Conservation (phyloP, 2,888 invertebrate species). For the Oxycera nigricornis region DNA sequence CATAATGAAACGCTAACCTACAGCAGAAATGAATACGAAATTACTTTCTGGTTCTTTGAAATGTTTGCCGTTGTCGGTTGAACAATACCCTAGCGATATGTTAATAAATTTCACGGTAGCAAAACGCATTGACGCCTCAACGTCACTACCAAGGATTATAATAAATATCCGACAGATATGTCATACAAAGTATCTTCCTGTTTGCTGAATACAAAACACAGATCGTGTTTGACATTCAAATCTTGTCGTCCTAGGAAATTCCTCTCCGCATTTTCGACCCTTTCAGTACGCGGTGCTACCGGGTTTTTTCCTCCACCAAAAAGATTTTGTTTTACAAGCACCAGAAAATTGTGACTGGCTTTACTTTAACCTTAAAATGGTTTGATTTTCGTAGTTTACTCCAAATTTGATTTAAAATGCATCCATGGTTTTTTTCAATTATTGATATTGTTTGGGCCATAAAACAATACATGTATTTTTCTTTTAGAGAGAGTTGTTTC, state of each 20-base stretch:
- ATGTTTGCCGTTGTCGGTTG: neutral
- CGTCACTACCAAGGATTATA: conserved; percentile 5
- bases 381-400: too few relatives aligned
- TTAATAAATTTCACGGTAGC: conserved; percentile 3
- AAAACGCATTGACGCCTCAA: conserved; percentile 7
- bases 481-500: too few relatives aligned
- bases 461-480: too few relatives aligned
- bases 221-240: conserved; percentile 39
- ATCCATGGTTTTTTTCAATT: too few relatives aligned
- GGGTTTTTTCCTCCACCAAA: too few relatives aligned
- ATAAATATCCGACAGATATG: conserved; percentile 29
- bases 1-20: neutral
- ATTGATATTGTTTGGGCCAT: too few relatives aligned
- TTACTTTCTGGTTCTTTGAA: neutral
- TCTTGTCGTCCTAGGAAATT: conserved; percentile 39
- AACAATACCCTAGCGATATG: conserved; percentile 19
- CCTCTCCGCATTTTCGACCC: too few relatives aligned
- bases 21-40: neutral
- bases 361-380: too few relatives aligned
- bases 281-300: neutral
- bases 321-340: too few relatives aligned
- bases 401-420: too few relatives aligned
- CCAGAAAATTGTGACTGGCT: too few relatives aligned
- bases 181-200: conserved; percentile 22
- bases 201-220: conserved; percentile 32